Percentiles rank a stretch among this genome's conserved stretches.
These are phyloP conservation scores for Pheosia gnoma DNA, from an alignment of 2,888 invertebrate species.

Conservation along the genomic window DNA sequence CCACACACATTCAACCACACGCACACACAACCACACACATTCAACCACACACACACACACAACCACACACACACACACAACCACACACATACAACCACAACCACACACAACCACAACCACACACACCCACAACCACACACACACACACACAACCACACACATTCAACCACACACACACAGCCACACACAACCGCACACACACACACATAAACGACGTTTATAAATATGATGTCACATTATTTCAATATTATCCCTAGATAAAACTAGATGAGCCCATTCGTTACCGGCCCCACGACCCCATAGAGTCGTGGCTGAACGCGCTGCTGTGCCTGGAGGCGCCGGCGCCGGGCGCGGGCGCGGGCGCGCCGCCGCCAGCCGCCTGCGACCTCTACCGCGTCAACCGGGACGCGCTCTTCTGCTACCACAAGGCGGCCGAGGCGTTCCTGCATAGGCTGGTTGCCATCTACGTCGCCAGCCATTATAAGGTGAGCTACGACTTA, in stretches of 20 bases:
- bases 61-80: too few relatives aligned
- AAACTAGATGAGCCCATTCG: constrained; percentile 97
- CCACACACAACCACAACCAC: too few relatives aligned
- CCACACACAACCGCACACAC: too few relatives aligned
- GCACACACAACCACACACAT: too few relatives aligned
- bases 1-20: too few relatives aligned
- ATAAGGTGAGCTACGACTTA: constrained; percentile 89
- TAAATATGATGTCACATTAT: too few relatives aligned
- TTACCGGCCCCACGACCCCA: constrained; percentile 92
- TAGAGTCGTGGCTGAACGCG: constrained; percentile 96
- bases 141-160: too few relatives aligned
- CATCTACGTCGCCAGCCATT: constrained; percentile 98
- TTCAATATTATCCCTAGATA: constrained; percentile 65
- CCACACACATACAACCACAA: too few relatives aligned
- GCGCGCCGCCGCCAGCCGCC: constrained; percentile 94
- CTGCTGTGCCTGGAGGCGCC: constrained; percentile 96
- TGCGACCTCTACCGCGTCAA: constrained; percentile 95
- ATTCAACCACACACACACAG: too few relatives aligned
- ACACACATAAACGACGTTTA: too few relatives aligned
- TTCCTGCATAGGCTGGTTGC: constrained; percentile 96
- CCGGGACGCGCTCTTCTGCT: constrained; percentile 97
- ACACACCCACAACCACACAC: too few relatives aligned
- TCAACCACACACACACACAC: too few relatives aligned
- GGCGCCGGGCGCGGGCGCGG: constrained; percentile 87
- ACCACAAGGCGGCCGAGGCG: constrained; percentile 95